A percentile compares a stretch with the other conserved stretches of the same genome.
These are phyloP conservation scores for Caenorhabditis doughertyi DNA, from an alignment of 2,888 invertebrate species.

Conservation along the genomic window DNA sequence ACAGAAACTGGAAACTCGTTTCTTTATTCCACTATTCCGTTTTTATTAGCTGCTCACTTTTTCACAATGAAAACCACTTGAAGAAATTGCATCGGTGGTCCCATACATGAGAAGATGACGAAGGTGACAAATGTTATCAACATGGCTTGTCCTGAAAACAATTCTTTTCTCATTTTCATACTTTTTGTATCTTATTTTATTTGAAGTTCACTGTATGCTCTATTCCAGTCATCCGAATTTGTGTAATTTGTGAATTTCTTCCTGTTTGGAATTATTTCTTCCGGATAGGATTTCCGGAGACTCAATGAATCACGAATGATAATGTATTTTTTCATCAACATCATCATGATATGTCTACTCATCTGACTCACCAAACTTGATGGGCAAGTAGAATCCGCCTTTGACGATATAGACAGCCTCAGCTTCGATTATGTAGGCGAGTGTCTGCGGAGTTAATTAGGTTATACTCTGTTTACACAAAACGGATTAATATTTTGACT, in stretches of 20 bases:
- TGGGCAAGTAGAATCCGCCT: constrained; percentile 43
- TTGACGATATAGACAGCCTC: constrained; percentile 61
- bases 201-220: background rate
- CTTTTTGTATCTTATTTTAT: background rate
- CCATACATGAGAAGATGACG: constrained; percentile 52
- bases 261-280: too few relatives aligned
- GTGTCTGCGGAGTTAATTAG: constrained; percentile 30
- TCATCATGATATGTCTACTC: background rate
- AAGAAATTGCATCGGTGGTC: constrained; percentile 57
- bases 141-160: constrained; percentile 39
- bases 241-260: background rate
- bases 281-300: too few relatives aligned
- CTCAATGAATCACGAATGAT: too few relatives aligned
- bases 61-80: constrained; percentile 47
- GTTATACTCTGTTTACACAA: background rate
- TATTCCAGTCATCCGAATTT: background rate
- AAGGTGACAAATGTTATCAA: constrained; percentile 48
- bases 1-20: background rate
- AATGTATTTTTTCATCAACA: constrained; percentile 1
- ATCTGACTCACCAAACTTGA: constrained; percentile 40
- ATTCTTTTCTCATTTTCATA: background rate
- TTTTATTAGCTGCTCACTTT: constrained; percentile 14
- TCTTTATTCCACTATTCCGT: background rate
- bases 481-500: background rate
- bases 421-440: constrained; percentile 54